phyloP scores from a whole-genome alignment of 64 coral and sea anemone genomes.

The Actinia equina region DNA sequence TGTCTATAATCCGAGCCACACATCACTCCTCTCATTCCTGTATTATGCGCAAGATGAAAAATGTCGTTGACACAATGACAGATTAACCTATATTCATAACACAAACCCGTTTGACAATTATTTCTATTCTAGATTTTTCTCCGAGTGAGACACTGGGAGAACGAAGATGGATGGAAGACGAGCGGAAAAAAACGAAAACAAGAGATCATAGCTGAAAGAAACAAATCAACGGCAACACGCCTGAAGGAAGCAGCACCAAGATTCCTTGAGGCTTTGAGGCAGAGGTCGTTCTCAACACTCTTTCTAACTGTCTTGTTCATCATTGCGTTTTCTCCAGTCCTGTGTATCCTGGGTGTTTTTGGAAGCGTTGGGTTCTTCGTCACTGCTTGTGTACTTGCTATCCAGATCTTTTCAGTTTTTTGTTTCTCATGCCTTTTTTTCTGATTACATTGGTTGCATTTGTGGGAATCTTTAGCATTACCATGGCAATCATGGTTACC shows the following conservation, averaged over 20 bases:
- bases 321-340: background rate
- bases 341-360: background rate
- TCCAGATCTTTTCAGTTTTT: background rate
- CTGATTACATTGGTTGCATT: background rate
- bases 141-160: background rate
- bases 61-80: background rate
- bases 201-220: background rate
- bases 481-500: background rate
- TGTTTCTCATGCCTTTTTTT: background rate
- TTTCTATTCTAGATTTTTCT: background rate
- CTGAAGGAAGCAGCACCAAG: background rate
- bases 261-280: background rate
- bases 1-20: no score
- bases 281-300: background rate
- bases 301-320: background rate
- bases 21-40: no score
- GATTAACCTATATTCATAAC: background rate
- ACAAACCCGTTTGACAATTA: background rate
- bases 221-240: background rate
- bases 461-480: background rate
- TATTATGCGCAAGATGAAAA: background rate
- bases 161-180: slow-evolving; percentile 4
- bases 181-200: background rate
- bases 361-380: background rate
- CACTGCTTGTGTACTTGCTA: background rate